Evolutionary conservation across 1,140 invertebrate species (phyloP).

Genomic region (Drosophila funebris): DNA sequence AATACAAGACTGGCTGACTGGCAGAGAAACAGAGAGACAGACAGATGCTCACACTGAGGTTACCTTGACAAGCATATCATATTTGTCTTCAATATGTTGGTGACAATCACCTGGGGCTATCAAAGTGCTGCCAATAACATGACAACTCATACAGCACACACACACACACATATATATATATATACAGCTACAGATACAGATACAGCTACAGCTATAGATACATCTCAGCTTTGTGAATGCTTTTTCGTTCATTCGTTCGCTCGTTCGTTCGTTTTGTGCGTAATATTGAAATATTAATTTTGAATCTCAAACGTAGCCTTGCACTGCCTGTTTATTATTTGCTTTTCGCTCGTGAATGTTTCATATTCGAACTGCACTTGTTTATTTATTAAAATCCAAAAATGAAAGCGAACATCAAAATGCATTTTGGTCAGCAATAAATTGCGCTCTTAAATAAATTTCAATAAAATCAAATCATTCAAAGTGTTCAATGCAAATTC

Average conservation of each 20-base stretch:
- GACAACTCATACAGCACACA: constrained; percentile 38
- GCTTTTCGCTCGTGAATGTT: constrained; percentile 39
- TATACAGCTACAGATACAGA: constrained; percentile 12
- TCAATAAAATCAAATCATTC: too few relatives aligned
- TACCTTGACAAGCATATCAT: constrained; percentile 73
- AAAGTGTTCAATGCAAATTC: too few relatives aligned
- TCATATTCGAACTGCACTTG: constrained; percentile 18
- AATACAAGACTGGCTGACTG: constrained; percentile 28
- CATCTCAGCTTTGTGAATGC: constrained; percentile 51
- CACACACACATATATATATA: constrained; percentile 16
- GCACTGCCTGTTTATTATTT: constrained; percentile 55
- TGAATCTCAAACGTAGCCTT: constrained; percentile 3
- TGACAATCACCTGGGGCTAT: constrained; percentile 72
- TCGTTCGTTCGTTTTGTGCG: constrained; percentile 28
- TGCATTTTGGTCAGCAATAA: not conserved
- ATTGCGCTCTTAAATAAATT: not conserved
- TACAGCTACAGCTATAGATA: constrained; percentile 15
- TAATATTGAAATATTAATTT: constrained; percentile 75
- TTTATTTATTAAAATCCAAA: constrained; percentile 19
- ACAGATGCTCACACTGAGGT: constrained; percentile 31
- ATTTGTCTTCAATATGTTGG: constrained; percentile 68
- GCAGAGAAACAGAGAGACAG: constrained; percentile 15
- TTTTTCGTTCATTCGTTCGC: constrained; percentile 20
- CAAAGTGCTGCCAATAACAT: constrained; percentile 70
- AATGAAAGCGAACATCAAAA: not conserved